Base-by-base conservation (phyloP, 2,888 invertebrate genomes). In the Cantharis flavilabris region DNA sequence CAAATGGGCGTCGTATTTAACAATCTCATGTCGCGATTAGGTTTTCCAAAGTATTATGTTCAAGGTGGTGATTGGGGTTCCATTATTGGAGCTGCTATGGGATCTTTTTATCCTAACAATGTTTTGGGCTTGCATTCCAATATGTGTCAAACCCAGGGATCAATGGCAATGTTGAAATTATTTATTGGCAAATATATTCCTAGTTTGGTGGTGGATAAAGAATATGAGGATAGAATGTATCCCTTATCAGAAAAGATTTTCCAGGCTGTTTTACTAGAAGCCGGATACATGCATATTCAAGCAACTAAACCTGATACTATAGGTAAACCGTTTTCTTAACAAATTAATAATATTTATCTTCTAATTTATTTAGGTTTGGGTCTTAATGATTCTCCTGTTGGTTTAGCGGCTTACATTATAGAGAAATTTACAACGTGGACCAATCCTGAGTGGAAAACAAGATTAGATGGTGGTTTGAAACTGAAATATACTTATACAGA, bases 301-400 rank as follows among this genome's bases (percentile, higher is more conserved):
- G 92, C 95, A 0, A 96, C 96, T 0, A 97, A 96, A 86, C 97
- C 97, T 13, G 97, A 97, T 83, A 96, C 97, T 0, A 88, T 96
- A 81, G 97, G 96, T 94, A 86, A 87, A 73, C 4, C 14, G 11
- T 49, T 33, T 33, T 33, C n/a, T n/a, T n/a, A n/a, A n/a, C n/a
- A n/a, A n/a, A n/a, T n/a, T n/a, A n/a, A n/a, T n/a, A n/a, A n/a
- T 26, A 26, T 3, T 1, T 28, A 28, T 28, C 3, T 14, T 7
- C 26, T n/a, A 30, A 16, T 70, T 28, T 71, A 13, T 33, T 33
- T 23, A 94, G 95, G 95, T 18, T 89, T 92, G 1, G 93, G 90
- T 0, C 86, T 97, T 33, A 89, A 91, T 16, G 94, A 96, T 82
- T 94, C 95, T 0, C 98, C 98, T 0, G 91, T 94, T 0, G 97